Percentiles rank a stretch among this genome's conserved stretches.
These are phyloP conservation scores for Nipponacmea schrenckii DNA, from an alignment of 2,888 invertebrate genomes.

Conservation along the genomic window DNA sequence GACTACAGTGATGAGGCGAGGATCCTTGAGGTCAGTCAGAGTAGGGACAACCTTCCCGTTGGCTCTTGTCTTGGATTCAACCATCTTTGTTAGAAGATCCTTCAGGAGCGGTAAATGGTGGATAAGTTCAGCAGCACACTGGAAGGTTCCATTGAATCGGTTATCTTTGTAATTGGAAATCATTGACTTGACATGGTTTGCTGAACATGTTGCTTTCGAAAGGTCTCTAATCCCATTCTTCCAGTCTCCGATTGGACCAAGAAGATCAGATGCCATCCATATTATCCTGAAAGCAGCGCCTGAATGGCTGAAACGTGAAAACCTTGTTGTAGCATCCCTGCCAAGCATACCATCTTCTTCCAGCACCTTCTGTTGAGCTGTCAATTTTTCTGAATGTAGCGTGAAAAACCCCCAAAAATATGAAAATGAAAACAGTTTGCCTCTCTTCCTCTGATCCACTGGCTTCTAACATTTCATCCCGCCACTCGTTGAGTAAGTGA, in stretches of 20 bases:
- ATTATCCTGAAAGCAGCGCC: constrained; percentile 23
- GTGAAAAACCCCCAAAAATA: too few species aligned
- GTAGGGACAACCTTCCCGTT: constrained; percentile 30
- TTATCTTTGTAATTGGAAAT: constrained; percentile 35
- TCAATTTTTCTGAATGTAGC: too few species aligned
- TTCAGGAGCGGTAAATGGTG: too few species aligned
- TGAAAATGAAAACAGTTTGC: constrained; percentile 17
- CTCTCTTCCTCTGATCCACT: neutral
- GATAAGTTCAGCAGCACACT: constrained; percentile 27
- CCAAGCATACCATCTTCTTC: constrained; percentile 24
- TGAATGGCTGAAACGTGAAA: constrained; percentile 27
- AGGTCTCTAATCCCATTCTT: constrained; percentile 27
- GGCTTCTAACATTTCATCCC: constrained; percentile 11
- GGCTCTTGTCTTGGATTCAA: too few species aligned
- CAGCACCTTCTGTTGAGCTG: constrained; percentile 10
- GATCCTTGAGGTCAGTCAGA: constrained; percentile 23
- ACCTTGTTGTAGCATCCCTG: constrained; percentile 22
- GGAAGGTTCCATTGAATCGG: constrained; percentile 33
- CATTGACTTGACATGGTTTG: constrained; percentile 26
- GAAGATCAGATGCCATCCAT: constrained; percentile 22
- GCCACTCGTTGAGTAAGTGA: constrained; percentile 7
- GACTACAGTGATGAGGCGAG: constrained; percentile 17
- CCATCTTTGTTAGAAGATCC: constrained; percentile 24
- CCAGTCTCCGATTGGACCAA: constrained; percentile 30
- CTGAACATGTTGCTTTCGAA: constrained; percentile 34